Base-by-base conservation (phyloP, 2,113 vertebrate species). In the Sinocyclocheilus anophthalmus region DNA sequence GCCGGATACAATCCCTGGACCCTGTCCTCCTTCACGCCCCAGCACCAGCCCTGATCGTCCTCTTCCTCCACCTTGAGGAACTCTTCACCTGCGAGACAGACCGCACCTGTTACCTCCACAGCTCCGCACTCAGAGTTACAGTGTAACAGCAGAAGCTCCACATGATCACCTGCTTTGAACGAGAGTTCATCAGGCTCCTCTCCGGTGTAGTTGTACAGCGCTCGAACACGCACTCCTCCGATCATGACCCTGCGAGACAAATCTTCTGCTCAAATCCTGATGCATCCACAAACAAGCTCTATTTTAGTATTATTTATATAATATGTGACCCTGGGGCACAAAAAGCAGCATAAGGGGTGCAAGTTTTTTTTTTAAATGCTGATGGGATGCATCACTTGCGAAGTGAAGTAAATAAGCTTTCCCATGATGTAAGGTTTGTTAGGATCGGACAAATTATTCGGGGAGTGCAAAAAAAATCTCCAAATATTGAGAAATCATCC, bases 41-140 rank as follows among this genome's bases (percentile, higher is more conserved):
- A 93, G 88, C 94, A 96, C 96, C 96, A 96, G 13, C 96, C 96
- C 93, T 96, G 96, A 45, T 96, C 95, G 5, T 96, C 96, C 83
- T 96, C 96, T 45, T 96, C 96, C 90, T 96, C 95, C 1, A 95
- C 91, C 91, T 96, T 96, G 84, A 96, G 92, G 82, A 96, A 95
- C 79, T 94, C 93, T 86, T 96, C 95, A 11, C 95, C 96, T 96
- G 86, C 20, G 30, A 37, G 65, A 55, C 67, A 75, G 53, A 79
- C 0, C 22, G 3, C 20, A 61, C 8, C 57, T 22, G 57, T 61
- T 22, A 61, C 1, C 55, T 61, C 20, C 57, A n/a, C 20, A 0
- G 57, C 57, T 61, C 20, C 8, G 0, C 57, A n/a, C 57, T n/a
- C 22, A 75, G n/a, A 42, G 14, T n/a, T 13, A 30, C 18, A 33